Evolutionary conservation across 2,888 invertebrate species (phyloP).

Genomic region (Crematogaster levior): DNA sequence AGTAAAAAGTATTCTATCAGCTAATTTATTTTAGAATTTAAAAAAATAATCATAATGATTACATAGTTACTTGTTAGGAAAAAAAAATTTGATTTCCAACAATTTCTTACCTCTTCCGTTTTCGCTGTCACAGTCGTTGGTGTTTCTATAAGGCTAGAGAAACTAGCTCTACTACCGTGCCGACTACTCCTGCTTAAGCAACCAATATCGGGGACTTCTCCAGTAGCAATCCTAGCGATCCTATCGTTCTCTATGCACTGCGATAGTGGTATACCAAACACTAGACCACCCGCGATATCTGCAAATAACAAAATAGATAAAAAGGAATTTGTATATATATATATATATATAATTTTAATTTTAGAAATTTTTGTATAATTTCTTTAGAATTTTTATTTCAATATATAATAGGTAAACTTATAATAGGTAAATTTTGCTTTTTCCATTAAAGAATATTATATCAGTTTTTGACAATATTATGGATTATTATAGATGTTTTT

Average conservation of each 20-base stretch:
- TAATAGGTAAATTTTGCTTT: neutral
- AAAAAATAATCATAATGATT: neutral
- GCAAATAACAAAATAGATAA: slow-evolving; percentile 52
- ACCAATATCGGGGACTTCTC: slow-evolving; percentile 80
- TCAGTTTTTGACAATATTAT: neutral
- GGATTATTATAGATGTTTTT: too few species aligned
- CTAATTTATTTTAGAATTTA: neutral
- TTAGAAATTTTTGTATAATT: neutral
- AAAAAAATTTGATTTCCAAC: neutral
- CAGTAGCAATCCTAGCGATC: slow-evolving; percentile 85
- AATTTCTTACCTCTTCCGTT: slow-evolving; percentile 88
- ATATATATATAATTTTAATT: too few species aligned
- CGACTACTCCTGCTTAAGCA: slow-evolving; percentile 85
- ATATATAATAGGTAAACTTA: too few species aligned
- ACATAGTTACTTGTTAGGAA: neutral
- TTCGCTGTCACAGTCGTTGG: slow-evolving; percentile 82
- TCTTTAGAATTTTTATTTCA: neutral
- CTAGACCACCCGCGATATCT: slow-evolving; percentile 87
- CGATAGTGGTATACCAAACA: slow-evolving; percentile 94
- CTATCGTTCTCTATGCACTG: slow-evolving; percentile 95
- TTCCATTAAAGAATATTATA: neutral
- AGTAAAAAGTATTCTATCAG: neutral
- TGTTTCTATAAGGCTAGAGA: slow-evolving; percentile 90
- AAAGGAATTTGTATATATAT: neutral
- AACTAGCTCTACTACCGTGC: slow-evolving; percentile 91